Evolutionary conservation across 2,113 vertebrate genomes (phyloP), one percentile per base, ranked within the genome.

Genomic region (Perca fluviatilis): DNA sequence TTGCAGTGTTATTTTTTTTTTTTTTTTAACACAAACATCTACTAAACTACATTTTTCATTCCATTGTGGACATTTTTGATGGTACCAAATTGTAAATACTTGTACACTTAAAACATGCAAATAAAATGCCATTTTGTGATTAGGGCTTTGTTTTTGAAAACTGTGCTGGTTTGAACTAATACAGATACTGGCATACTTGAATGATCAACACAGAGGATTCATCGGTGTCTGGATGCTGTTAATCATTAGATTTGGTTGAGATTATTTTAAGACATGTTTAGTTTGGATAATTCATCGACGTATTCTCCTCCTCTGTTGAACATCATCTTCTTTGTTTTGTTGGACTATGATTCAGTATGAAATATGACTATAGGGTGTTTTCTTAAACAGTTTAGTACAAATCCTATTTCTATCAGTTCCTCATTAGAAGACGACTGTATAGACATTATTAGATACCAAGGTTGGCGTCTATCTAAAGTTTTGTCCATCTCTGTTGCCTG

Each of bases 371-470:
- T 4, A 6, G 2, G 56, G 49, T 40, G 50, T 43, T 21, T 49
- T 74, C 43, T 57, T 46, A 30, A 83, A 7, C 33, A 62, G 33
- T 21, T 68, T 43, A 54, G 53, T 23, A 46, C 25, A 76, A 65
- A 77, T 61, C 40, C 21, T 5, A 40, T 65, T 61, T 66, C 46
- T 18, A 49, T 78, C 11, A 30, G 46, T 40, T 72, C 53, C 71
- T 83, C 66, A 80, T 85, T 72, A 75, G 56, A 83, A 74, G 51
- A 63, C 70, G 76, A 80, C 47, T 80, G 63, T 62, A 23, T 21
- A 51, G 15, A 13, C 33, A 80, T 80, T n/a, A 25, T 33, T 30
- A 63, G 49, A 77, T 15, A 63, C 50, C 33, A 72, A 65, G 47
- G 58, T 51, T 75, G 67, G 54, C 69, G 1, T 80, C 62, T 76